These are phyloP conservation scores for Flexamia atlantica DNA, from an alignment of 2,888 invertebrate genomes.

Conservation along the genomic window DNA sequence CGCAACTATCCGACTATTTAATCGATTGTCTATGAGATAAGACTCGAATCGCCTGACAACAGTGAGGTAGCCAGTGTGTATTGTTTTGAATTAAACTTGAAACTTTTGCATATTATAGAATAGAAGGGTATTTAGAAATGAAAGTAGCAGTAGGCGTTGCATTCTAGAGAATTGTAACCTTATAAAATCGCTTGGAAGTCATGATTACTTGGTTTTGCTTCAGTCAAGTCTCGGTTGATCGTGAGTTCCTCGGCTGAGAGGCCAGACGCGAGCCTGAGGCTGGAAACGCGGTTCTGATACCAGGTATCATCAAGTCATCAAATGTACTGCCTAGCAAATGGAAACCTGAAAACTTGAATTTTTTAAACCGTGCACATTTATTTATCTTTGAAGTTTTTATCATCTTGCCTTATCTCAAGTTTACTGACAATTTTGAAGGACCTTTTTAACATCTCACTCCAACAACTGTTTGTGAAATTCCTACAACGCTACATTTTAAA, in stretches of 20 bases:
- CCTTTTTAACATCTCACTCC: no score
- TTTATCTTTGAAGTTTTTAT: no score
- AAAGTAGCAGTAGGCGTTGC: slow-evolving; percentile 50
- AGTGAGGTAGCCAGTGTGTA: slow-evolving; percentile 29
- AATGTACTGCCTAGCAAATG: no score
- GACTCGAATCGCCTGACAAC: slow-evolving; percentile 31
- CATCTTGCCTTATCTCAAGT: no score
- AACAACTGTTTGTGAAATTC: no score
- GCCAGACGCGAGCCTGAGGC: not conserved
- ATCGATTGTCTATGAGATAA: no score
- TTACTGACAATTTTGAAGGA: no score
- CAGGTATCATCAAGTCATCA: no score
- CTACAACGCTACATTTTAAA: no score
- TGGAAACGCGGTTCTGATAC: slow-evolving; percentile 13
- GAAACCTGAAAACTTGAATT: no score
- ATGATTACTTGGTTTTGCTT: slow-evolving; percentile 14
- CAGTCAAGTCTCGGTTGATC: slow-evolving; percentile 7
- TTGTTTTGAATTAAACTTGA: slow-evolving; percentile 36
- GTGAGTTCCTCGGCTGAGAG: not conserved
- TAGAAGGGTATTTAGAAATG: slow-evolving; percentile 58
- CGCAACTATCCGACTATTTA: no score
- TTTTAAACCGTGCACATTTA: no score
- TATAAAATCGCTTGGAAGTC: slow-evolving; percentile 57
- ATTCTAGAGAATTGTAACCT: slow-evolving; percentile 56
- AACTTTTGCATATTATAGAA: slow-evolving; percentile 55